Percentiles rank a stretch among this genome's conserved stretches.
Conservation (phyloP, 2,113 vertebrate species). For the Forbesichthys agassizii region DNA sequence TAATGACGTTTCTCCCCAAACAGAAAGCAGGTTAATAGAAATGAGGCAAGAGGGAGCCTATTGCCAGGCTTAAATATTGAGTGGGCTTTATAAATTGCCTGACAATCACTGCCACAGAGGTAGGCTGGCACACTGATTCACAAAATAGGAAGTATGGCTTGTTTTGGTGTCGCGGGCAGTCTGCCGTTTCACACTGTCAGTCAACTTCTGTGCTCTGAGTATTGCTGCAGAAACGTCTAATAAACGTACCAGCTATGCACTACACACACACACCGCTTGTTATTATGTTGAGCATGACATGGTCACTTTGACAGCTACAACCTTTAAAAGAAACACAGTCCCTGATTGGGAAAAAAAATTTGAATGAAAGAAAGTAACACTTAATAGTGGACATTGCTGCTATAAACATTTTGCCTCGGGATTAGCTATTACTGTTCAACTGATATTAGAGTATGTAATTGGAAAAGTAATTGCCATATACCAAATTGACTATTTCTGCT, state of each 20-base stretch:
- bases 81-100: slow-evolving; percentile 66
- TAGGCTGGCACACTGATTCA: not conserved
- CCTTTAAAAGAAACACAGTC: slow-evolving; percentile 24
- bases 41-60: slow-evolving; percentile 42
- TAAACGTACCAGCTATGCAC: not conserved
- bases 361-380: slow-evolving; percentile 1
- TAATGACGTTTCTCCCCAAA: slow-evolving; percentile 68
- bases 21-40: slow-evolving; percentile 27
- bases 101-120: slow-evolving; percentile 54
- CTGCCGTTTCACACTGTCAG: slow-evolving; percentile 15
- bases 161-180: slow-evolving; percentile 39
- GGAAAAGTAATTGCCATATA: slow-evolving; percentile 53
- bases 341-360: slow-evolving; percentile 30
- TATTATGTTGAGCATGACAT: slow-evolving; percentile 13
- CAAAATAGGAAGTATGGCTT: slow-evolving; percentile 54
- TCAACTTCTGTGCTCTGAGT: slow-evolving; percentile 17
- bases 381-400: slow-evolving; percentile 39
- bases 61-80: slow-evolving; percentile 45
- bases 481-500: slow-evolving; percentile 57
- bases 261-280: not conserved
- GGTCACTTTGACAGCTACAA: slow-evolving; percentile 31
- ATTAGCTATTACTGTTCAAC: slow-evolving; percentile 46
- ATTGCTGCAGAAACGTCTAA: slow-evolving; percentile 32
- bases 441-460: slow-evolving; percentile 53
- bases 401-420: slow-evolving; percentile 42